Evolutionary conservation across 2,113 vertebrate genomes (phyloP).

Genomic region (Terrapene triunguis): DNA sequence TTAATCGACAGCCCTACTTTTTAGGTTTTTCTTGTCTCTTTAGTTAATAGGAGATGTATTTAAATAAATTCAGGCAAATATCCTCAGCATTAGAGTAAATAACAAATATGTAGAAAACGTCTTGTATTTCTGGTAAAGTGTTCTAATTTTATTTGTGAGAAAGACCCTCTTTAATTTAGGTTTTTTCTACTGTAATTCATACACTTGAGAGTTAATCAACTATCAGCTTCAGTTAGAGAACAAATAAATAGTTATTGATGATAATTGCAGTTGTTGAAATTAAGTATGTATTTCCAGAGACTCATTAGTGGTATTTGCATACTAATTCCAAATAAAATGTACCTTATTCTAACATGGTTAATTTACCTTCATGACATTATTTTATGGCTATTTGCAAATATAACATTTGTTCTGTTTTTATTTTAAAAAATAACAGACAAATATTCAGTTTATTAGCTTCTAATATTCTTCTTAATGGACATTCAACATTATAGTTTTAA

Average conservation of each 20-base stretch:
- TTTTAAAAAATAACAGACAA: background rate
- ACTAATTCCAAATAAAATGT: background rate
- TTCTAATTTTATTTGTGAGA: background rate
- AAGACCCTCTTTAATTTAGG: background rate
- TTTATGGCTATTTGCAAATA: background rate
- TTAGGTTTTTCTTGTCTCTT: background rate
- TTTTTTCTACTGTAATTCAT: background rate
- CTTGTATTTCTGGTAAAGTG: background rate
- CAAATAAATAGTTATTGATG: background rate
- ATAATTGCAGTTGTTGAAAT: background rate
- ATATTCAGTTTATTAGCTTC: background rate
- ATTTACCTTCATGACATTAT: background rate
- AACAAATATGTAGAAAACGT: background rate
- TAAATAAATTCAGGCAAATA: background rate
- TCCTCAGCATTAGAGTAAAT: background rate
- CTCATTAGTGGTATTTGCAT: background rate
- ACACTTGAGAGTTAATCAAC: background rate
- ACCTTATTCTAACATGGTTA: background rate
- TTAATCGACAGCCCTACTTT: background rate
- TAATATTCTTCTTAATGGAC: background rate
- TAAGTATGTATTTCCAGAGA: background rate
- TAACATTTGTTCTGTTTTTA: background rate
- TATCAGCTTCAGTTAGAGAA: background rate
- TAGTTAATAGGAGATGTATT: background rate
- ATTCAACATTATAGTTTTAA: background rate